These are phyloP conservation scores for Lordiphosa fenestrarum DNA, from an alignment of 2,888 invertebrate genomes.

Conservation along the genomic window DNA sequence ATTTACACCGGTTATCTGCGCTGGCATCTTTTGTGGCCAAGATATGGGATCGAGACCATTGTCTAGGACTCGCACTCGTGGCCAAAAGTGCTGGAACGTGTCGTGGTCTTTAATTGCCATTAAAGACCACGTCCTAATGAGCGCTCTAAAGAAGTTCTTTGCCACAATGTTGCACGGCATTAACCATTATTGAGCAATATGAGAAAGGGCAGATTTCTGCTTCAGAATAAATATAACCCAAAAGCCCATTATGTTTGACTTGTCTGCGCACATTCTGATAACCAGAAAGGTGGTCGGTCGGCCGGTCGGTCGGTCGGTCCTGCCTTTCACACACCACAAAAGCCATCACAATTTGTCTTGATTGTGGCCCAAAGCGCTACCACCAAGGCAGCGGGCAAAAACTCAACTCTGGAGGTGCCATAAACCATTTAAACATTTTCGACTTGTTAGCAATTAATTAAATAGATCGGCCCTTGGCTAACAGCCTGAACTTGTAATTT, in stretches of 20 bases:
- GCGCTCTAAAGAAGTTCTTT: too few species aligned
- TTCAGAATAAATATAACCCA: too few species aligned
- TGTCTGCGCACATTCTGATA: too few species aligned
- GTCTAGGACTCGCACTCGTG: slow-evolving; percentile 11
- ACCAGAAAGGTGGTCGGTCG: too few species aligned
- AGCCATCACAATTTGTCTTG: slow-evolving; percentile 67
- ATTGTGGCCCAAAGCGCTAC: slow-evolving; percentile 52
- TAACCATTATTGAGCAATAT: slow-evolving; percentile 11
- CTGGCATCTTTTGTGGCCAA: slow-evolving; percentile 35
- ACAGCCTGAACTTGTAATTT: slow-evolving; percentile 57
- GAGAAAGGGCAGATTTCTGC: not conserved
- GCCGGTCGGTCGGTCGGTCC: too few species aligned
- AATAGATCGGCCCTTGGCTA: slow-evolving; percentile 70
- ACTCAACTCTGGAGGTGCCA: slow-evolving; percentile 20
- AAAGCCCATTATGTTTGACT: too few species aligned
- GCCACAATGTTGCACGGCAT: not conserved
- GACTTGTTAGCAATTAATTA: slow-evolving; percentile 75
- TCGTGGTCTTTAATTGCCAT: slow-evolving; percentile 1
- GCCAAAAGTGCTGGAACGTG: slow-evolving; percentile 11
- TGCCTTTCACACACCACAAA: too few species aligned
- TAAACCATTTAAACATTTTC: slow-evolving; percentile 75
- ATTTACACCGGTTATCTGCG: slow-evolving; percentile 60
- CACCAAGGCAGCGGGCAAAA: slow-evolving; percentile 32
- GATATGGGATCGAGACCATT: too few species aligned
- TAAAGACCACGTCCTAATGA: not conserved